These are phyloP conservation scores for Parthenolecanium corni DNA, from an alignment of 2,888 invertebrate genomes.

Conservation along the genomic window DNA sequence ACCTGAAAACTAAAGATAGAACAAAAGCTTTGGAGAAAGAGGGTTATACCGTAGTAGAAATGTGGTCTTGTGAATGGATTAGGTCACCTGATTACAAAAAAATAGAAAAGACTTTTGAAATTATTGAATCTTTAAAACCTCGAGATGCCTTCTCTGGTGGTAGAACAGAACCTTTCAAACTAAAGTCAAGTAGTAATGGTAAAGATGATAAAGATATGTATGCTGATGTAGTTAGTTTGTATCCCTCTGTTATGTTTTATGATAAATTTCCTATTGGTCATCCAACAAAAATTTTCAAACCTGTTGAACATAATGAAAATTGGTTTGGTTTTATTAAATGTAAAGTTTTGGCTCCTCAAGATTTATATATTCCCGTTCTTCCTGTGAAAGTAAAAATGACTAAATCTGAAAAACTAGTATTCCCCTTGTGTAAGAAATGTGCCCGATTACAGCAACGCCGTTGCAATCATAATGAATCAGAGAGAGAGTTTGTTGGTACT, in stretches of 20 bases:
- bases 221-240: slow-evolving; percentile 32
- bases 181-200: slow-evolving; percentile 26
- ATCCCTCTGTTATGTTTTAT: slow-evolving; percentile 33
- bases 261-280: slow-evolving; percentile 32
- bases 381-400: neutral
- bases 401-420: neutral
- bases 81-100: slow-evolving; percentile 5
- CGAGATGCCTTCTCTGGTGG: slow-evolving; percentile 33
- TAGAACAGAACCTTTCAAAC: slow-evolving; percentile 32
- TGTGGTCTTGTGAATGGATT: slow-evolving; percentile 30
- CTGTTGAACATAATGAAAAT: slow-evolving; percentile 30
- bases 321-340: neutral
- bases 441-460: neutral
- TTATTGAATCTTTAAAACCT: slow-evolving; percentile 30
- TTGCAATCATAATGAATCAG: slow-evolving; percentile 4
- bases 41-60: slow-evolving; percentile 26
- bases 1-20: slow-evolving; percentile 29
- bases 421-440: neutral
- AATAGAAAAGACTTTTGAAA: slow-evolving; percentile 10
- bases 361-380: neutral
- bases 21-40: slow-evolving; percentile 13
- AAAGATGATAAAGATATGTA: slow-evolving; percentile 32
- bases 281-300: slow-evolving; percentile 32
- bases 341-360: neutral
- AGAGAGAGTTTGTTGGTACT: slow-evolving; percentile 16